phyloP scores from a whole-genome alignment of 2,797 vertebrate genomes.

The Coilia nasus region DNA sequence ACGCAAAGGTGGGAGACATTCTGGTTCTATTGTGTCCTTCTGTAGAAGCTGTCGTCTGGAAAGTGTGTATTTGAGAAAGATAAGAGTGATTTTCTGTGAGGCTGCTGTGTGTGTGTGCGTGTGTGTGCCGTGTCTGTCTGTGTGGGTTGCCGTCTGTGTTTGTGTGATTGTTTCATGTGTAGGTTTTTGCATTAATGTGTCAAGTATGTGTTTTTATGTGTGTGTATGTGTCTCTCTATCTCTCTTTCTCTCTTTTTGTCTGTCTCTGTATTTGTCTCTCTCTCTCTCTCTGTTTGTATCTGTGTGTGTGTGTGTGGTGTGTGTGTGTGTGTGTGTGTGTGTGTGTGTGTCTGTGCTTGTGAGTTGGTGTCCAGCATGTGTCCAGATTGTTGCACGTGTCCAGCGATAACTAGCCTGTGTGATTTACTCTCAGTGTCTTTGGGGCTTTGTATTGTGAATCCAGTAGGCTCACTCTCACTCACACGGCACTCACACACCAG shows the following conservation, averaged over 20 bases:
- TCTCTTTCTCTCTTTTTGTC: too few species aligned
- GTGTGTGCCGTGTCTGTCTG: too few species aligned
- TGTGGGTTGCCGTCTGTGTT: neutral
- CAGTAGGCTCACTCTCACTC: neutral
- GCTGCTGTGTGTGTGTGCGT: neutral
- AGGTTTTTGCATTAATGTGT: too few species aligned
- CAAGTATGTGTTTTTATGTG: too few species aligned
- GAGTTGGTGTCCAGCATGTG: neutral
- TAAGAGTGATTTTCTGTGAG: too few species aligned
- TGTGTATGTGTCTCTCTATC: too few species aligned
- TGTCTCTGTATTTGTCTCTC: too few species aligned
- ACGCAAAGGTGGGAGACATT: conserved; percentile 83
- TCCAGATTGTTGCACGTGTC: neutral
- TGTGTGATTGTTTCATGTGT: too few species aligned
- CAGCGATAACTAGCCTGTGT: neutral
- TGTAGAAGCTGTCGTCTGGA: neutral
- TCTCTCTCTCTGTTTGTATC: neutral
- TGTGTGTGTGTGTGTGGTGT: too few species aligned
- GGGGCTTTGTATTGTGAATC: neutral
- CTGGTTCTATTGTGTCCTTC: conserved; percentile 26
- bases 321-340: conserved; percentile 37
- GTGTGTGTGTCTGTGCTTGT: neutral
- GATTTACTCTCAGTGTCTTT: neutral
- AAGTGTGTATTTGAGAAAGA: neutral
- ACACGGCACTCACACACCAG: conserved; percentile 17